Conservation (phyloP, 2,113 vertebrate species). For the Megaceryle torquata region DNA sequence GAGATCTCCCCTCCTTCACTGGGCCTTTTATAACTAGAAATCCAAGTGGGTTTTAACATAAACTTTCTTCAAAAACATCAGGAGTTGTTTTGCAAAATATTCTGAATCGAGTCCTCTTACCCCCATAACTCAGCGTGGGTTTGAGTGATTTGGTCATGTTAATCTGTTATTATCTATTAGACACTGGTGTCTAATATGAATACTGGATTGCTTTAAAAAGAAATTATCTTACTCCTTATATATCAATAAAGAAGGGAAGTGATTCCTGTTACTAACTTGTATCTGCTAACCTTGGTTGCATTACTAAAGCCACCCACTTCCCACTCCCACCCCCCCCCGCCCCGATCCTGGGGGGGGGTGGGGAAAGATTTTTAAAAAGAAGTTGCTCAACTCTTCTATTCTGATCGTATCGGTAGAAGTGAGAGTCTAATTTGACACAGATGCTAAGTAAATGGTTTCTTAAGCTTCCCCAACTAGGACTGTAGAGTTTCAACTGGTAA, state of each 20-base stretch:
- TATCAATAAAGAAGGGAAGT: background rate
- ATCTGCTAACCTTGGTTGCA: background rate
- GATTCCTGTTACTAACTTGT: background rate
- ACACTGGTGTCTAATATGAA: background rate
- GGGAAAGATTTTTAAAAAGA: background rate
- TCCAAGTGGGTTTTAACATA: background rate
- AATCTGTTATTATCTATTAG: background rate
- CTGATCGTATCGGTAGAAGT: background rate
- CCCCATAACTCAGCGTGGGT: background rate
- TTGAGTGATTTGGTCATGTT: background rate
- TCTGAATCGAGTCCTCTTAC: background rate
- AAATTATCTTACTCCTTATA: background rate
- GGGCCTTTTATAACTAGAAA: background rate
- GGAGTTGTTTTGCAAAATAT: background rate
- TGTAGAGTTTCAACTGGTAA: background rate
- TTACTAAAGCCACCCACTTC: background rate
- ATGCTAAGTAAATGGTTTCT: background rate
- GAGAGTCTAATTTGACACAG: constrained; percentile 6
- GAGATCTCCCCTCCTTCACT: background rate
- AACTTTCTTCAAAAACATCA: background rate
- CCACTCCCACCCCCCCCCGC: accelerated
- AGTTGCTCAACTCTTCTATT: background rate
- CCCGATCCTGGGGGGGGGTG: no score
- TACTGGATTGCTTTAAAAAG: background rate
- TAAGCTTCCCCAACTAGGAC: background rate